phyloP scores from a whole-genome alignment of 2,113 vertebrate species.

The Marcusenius ussheri region DNA sequence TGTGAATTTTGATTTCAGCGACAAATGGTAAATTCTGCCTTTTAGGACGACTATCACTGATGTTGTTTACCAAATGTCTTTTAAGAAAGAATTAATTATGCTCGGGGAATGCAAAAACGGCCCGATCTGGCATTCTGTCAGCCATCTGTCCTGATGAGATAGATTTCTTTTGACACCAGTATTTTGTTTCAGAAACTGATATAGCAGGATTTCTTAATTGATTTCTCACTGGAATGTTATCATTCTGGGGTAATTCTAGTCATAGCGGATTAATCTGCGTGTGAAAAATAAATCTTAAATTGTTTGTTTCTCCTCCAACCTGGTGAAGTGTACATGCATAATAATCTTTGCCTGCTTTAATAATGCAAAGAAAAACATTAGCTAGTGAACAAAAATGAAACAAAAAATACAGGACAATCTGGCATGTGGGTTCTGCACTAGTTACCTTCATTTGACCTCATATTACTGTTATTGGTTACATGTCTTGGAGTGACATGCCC shows the following conservation, averaged over 20 bases:
- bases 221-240: constrained; percentile 1
- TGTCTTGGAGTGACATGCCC: not conserved
- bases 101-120: not conserved
- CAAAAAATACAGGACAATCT: not conserved
- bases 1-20: not conserved
- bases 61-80: not conserved
- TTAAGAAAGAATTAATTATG: not conserved
- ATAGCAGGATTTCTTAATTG: not conserved
- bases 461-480: not conserved
- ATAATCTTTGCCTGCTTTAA: not conserved
- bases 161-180: not conserved
- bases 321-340: not conserved
- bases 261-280: not conserved
- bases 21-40: not conserved
- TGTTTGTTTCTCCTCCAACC: not conserved
- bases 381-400: not conserved
- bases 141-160: not conserved
- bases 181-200: constrained; percentile 5
- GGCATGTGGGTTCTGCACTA: not conserved
- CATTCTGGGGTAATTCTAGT: too few relatives aligned
- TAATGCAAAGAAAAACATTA: not conserved
- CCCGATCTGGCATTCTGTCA: not conserved
- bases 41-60: not conserved
- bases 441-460: constrained; percentile 1
- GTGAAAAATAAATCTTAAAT: not conserved